Conservation (phyloP, 2,888 invertebrate species). For the Laspeyria flexula region DNA sequence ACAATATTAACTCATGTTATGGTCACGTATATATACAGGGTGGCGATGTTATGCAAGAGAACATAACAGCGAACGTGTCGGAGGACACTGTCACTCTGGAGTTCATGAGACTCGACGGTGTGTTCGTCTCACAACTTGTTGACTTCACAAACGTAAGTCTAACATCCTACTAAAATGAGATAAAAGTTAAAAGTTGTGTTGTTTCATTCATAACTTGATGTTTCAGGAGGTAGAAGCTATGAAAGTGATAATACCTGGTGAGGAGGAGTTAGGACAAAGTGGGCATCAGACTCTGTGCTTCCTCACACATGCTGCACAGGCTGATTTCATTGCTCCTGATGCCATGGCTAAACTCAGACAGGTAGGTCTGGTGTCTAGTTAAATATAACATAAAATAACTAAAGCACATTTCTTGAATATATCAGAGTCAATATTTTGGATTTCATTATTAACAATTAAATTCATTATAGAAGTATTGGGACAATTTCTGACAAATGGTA, state of each 20-base stretch:
- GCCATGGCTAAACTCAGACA: constrained; percentile 98
- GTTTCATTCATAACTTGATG: too few relatives aligned
- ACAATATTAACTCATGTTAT: too few relatives aligned
- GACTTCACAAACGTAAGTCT: constrained; percentile 95
- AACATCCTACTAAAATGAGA: too few relatives aligned
- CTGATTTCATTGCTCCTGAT: constrained; percentile 98
- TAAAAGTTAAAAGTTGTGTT: too few relatives aligned
- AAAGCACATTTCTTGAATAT: too few relatives aligned
- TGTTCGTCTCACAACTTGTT: constrained; percentile 95
- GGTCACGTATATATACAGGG: constrained; percentile 85
- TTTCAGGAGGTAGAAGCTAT: constrained; percentile 96
- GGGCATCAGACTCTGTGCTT: constrained; percentile 97
- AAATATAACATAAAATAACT: too few relatives aligned
- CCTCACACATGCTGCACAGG: constrained; percentile 94
- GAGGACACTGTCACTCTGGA: constrained; percentile 96
- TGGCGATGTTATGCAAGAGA: constrained; percentile 97
- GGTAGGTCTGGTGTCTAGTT: too few relatives aligned
- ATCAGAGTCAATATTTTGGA: too few relatives aligned
- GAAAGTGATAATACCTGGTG: constrained; percentile 94
- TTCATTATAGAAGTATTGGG: too few relatives aligned
- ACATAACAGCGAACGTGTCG: constrained; percentile 95
- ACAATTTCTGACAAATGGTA: too few relatives aligned
- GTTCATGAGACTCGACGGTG: constrained; percentile 96
- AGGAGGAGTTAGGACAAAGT: constrained; percentile 96
- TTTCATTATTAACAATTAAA: too few relatives aligned